Base-by-base conservation (phyloP, 2,113 vertebrate genomes). In the Phalacrocorax carbo region DNA sequence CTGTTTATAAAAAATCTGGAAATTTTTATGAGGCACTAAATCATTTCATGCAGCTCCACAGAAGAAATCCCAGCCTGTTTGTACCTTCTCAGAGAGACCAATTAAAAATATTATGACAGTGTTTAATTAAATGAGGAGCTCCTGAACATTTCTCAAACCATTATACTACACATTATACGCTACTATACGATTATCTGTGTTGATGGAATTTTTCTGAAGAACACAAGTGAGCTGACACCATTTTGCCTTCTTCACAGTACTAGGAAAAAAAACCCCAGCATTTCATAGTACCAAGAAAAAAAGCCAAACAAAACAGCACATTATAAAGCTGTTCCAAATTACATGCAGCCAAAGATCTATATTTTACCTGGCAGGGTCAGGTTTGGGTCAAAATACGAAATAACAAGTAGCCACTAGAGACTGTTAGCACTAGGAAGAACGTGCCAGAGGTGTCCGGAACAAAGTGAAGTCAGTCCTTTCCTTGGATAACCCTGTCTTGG, bases 241-340 rank as follows among this genome's bases (percentile, higher is more conserved):
- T 52, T 62, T 27, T 66, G 40, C 71, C 32, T 29, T 68, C 65
- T 82, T 86, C 60, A 52, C 12, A 72, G 26, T 4, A 79, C 10
- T 49, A 68, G 68, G 40, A 26, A 58, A 70, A 72, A 76, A 61
- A 54, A 8, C 9, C 17, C 5, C 20, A 65, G 11, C 13, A 70
- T n/a, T 83, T 78, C 44, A 57, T 7, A 70, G 17, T 16, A 76
- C 42, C 44, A 70, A 58, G 23, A 11, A 15, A 26, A 61, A 17
- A 23, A 15, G 42, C n/a, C 4, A 49, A 49, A 12, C 22, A 21
- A 23, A 0, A 2, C 5, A 7, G 40, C n/a, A 77, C 7, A 30
- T 49, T 40, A 55, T 30, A 71, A 76, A 55, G 10, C 40, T 85
- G 30, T 38, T 71, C 26, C 46, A 54, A 70, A 34, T 11, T n/a